Base-by-base conservation (phyloP, 2,797 vertebrate genomes). In the Pempheris klunzingeri region DNA sequence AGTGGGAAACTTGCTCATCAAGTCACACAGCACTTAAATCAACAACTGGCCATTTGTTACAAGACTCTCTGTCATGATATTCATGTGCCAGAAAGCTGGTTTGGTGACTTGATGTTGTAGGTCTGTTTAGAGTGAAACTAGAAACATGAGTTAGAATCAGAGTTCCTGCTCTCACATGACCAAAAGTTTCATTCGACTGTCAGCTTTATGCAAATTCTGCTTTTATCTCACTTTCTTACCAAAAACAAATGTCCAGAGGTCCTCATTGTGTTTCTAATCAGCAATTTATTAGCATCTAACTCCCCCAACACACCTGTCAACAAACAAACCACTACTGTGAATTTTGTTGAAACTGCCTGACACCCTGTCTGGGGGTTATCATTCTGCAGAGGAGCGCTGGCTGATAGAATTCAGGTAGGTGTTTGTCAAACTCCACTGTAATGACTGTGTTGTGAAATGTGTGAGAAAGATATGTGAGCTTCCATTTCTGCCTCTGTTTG, bases 81-180 rank as follows among this genome's bases (percentile, higher is more conserved):
- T 7, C 30, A 13, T 3, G n/a, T 55, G 12, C 12, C 30, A 52
- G 4, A 0, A 8, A 69, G 49, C 74, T 62, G 72, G 80, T 76
- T 83, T 62, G 64, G 26, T 69, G 28, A 47, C 54, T 39, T 44
- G 2, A 28, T 15, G 8, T 13, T 18, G 0, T 15, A 24, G 22
- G 2, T 10, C 26, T 39, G 38, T 20, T 1, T 4, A 14, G 43
- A 34, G 34, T 7, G 11, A 70, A 49, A 58, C n/a, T 14, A n/a
- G 12, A n/a, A 9, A n/a, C 12, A 44, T 6, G 5, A 28, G 7
- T 11, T 20, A 39, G 9, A 11, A 13, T 1, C 24, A 24, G 28
- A 36, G 9, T 49, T 9, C 13, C 39, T 43, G 6, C 36, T 22
- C n/a, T 60, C 13, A n/a, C 5, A n/a, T n/a, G 8, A 46, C 1